These are phyloP conservation scores for Pachymerium ferrugineum DNA, from an alignment of 2,888 invertebrate genomes.

Conservation along the genomic window DNA sequence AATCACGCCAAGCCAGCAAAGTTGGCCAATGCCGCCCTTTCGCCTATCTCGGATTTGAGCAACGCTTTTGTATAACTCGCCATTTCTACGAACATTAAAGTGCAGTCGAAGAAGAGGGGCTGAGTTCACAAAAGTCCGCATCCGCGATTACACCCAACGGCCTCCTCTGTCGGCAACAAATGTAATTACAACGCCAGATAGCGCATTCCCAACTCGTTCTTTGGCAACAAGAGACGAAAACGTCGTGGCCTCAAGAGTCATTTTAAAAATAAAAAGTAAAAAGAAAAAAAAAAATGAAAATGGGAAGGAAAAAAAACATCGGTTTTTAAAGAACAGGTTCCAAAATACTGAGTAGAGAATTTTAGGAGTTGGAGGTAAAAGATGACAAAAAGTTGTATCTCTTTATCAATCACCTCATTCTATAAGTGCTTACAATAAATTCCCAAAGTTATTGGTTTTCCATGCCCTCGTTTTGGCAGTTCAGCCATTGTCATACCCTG, in stretches of 20 bases:
- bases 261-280: background rate
- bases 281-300: background rate
- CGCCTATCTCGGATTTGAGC: background rate
- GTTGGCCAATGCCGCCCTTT: background rate
- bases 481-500: too few species aligned
- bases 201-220: background rate
- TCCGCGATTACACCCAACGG: constrained; percentile 13
- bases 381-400: too few species aligned
- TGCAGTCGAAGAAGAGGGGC: constrained; percentile 4
- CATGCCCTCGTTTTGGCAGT: too few species aligned
- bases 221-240: background rate
- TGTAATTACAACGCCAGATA: constrained; percentile 13
- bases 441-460: too few species aligned
- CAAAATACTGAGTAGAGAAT: too few species aligned
- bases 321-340: background rate
- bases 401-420: too few species aligned
- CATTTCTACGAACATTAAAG: background rate
- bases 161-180: background rate
- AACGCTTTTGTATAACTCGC: background rate
- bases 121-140: constrained; percentile 13
- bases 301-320: background rate
- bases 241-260: constrained; percentile 1
- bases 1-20: constrained; percentile 8
- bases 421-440: too few species aligned
- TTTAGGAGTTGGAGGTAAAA: too few species aligned